These are phyloP conservation scores for Stenopsyche tienmushanensis DNA, from an alignment of 1,140 invertebrate species.

Conservation along the genomic window DNA sequence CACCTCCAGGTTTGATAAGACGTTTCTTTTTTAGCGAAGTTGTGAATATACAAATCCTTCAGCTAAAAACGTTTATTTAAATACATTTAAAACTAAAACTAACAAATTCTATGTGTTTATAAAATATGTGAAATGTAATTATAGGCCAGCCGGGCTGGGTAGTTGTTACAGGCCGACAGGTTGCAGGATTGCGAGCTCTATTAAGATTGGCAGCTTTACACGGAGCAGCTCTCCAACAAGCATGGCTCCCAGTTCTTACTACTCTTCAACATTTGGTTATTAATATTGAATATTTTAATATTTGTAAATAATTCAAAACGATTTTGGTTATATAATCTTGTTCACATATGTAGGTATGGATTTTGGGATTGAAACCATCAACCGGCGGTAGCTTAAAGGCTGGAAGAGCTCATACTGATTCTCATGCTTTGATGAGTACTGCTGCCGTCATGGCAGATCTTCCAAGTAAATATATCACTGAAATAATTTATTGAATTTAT, in stretches of 20 bases:
- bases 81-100: slow-evolving; percentile 1
- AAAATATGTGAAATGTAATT: neutral
- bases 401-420: slow-evolving; percentile 67
- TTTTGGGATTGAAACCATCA: slow-evolving; percentile 92
- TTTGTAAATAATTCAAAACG: too few species aligned
- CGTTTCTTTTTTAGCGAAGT: neutral
- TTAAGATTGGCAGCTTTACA: slow-evolving; percentile 88
- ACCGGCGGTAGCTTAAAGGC: slow-evolving; percentile 89
- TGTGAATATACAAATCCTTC: too few species aligned
- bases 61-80: neutral
- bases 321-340: too few species aligned
- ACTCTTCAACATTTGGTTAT: slow-evolving; percentile 88
- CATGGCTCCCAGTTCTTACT: slow-evolving; percentile 94
- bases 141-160: slow-evolving; percentile 88
- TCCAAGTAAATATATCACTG: slow-evolving; percentile 55
- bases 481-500: neutral
- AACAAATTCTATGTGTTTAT: neutral
- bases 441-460: slow-evolving; percentile 95
- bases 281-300: too few species aligned
- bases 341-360: slow-evolving; percentile 82
- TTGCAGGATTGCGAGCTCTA: slow-evolving; percentile 92
- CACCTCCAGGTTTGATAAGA: slow-evolving; percentile 66
- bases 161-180: slow-evolving; percentile 96
- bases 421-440: slow-evolving; percentile 92
- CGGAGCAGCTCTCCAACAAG: slow-evolving; percentile 86